These are phyloP conservation scores for Euwallacea similis DNA, from an alignment of 1,140 invertebrate genomes.

Conservation along the genomic window DNA sequence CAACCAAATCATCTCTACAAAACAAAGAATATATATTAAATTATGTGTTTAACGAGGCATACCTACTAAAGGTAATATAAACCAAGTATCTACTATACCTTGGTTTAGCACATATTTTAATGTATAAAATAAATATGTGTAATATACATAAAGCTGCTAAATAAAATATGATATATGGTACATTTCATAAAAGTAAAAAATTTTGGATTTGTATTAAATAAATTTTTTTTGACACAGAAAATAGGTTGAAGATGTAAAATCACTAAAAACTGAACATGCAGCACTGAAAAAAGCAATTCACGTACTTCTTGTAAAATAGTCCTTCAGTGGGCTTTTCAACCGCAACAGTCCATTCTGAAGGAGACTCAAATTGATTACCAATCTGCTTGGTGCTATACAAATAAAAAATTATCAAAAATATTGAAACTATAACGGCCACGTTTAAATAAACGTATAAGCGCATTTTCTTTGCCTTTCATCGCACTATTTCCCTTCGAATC, in stretches of 20 bases:
- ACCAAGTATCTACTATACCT: not conserved
- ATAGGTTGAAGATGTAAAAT: too few species aligned
- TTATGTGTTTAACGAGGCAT: not conserved
- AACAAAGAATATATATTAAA: conserved; percentile 18
- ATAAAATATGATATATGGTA: not conserved
- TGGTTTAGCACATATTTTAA: not conserved
- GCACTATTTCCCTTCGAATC: too few species aligned
- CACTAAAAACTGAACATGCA: too few species aligned
- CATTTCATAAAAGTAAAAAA: not conserved
- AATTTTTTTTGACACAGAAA: too few species aligned
- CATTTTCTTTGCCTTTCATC: conserved; percentile 37
- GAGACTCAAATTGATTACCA: conserved; percentile 31
- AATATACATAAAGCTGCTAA: not conserved
- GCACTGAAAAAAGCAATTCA: not conserved
- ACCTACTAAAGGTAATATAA: not conserved
- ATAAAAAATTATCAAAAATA: conserved; percentile 44
- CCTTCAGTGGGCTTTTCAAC: conserved; percentile 28
- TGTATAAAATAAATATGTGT: not conserved
- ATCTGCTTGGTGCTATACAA: conserved; percentile 42
- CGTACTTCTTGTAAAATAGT: conserved; percentile 40
- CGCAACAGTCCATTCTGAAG: conserved; percentile 36
- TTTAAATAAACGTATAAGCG: conserved; percentile 42
- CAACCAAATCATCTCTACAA: conserved; percentile 52
- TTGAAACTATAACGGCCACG: conserved; percentile 40
- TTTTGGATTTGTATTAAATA: too few species aligned